Base-by-base conservation (phyloP, 2,113 vertebrate genomes). In the Phalacrocorax brasilianus region DNA sequence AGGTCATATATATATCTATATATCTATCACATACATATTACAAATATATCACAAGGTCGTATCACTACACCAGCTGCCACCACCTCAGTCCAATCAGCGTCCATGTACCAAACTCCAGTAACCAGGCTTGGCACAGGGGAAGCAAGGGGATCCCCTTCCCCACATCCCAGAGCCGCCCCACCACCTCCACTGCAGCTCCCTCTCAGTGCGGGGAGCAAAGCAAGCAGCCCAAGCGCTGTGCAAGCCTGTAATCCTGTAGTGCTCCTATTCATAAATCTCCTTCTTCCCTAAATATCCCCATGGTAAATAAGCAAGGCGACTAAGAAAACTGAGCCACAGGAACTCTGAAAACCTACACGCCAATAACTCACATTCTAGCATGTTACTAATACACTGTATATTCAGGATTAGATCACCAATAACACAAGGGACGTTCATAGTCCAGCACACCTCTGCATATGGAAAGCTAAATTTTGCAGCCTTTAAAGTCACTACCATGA, bases 391-490 rank as follows among this genome's bases (percentile, higher is more conserved):
- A 75, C 32, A 38, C 23, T 55, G 52, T 72, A n/a, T 93, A 58
- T 73, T 95, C 77, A 52, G 3, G 12, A 47, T 91, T 89, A 83
- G 74, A 84, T 89, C 88, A 83, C 88, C 88, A 71, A 73, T 79
- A 70, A 63, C 92, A 91, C 56, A 66, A 75, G 80, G 49, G 84
- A 93, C 72, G 61, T 61, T 56, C 49, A 21, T 63, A 78, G 66
- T 74, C 81, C 70, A 83, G 61, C 81, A 95, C 78, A 78, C 58
- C 42, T 91, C 74, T 78, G 66, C 53, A 74, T 56, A 82, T 47
- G 53, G 70, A 94, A 90, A 92, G 40, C 63, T 91, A 47, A 55
- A 88, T 53, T 94, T 82, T 92, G 83, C 74, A 93, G 82, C 70
- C 38, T n/a, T 96, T 90, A 85, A 92, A 95, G 93, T 95, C 76